A percentile compares a stretch with the other conserved stretches of the same genome.
phyloP scores from a whole-genome alignment of 2,888 invertebrate genomes.

The Drosophila lutescens region DNA sequence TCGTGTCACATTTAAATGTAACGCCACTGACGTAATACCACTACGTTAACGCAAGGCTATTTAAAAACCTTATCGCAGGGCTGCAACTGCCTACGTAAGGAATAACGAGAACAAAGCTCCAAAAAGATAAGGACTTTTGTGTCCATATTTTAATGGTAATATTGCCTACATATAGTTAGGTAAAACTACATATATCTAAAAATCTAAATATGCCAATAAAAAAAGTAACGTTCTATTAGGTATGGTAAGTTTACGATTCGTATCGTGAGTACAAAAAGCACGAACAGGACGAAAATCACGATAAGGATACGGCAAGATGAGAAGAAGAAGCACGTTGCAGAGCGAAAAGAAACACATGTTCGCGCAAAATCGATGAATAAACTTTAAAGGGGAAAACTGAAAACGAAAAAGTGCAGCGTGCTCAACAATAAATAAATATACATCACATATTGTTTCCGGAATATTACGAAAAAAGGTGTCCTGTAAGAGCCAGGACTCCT shows the following conservation, averaged over 20 bases:
- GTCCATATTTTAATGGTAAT: too few species aligned
- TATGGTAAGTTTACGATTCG: background rate
- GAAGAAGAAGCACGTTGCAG: constrained; percentile 18
- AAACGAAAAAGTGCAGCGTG: constrained; percentile 21
- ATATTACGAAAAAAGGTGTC: background rate
- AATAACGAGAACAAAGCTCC: too few species aligned
- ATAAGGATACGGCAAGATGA: constrained; percentile 14
- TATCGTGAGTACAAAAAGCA: background rate
- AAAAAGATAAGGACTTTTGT: too few species aligned
- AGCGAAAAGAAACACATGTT: constrained; percentile 62
- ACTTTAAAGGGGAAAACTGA: constrained; percentile 23
- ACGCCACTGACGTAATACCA: too few species aligned
- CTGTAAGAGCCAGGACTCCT: constrained; percentile 6
- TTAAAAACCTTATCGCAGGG: too few species aligned
- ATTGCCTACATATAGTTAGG: too few species aligned
- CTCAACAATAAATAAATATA: constrained; percentile 9
- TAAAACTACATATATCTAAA: too few species aligned
- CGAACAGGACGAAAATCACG: constrained; percentile 19
- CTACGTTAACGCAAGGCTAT: too few species aligned
- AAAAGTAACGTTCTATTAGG: background rate
- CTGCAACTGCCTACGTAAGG: too few species aligned
- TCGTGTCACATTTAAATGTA: too few species aligned
- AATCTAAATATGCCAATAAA: too few species aligned
- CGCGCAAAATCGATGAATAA: constrained; percentile 74
- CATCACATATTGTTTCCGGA: background rate